These are phyloP conservation scores for Serripes groenlandicus DNA, from an alignment of 2,888 invertebrate species.

Conservation along the genomic window DNA sequence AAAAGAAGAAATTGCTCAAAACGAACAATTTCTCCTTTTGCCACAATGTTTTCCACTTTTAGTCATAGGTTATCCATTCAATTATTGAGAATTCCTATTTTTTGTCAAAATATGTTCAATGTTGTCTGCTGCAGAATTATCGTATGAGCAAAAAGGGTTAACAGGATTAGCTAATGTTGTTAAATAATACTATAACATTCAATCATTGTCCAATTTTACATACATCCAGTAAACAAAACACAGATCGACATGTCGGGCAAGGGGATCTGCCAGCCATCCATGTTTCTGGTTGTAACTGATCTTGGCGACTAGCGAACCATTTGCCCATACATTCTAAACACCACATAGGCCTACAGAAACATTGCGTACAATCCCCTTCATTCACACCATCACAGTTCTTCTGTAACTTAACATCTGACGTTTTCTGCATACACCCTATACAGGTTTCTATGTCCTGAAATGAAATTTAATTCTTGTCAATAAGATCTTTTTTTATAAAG, in stretches of 20 bases:
- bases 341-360: constrained; percentile 95
- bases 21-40: too few relatives aligned
- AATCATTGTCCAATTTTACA: too few relatives aligned
- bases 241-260: constrained; percentile 95
- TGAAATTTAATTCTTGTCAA: not conserved
- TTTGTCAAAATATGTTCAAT: too few relatives aligned
- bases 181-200: too few relatives aligned
- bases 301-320: constrained; percentile 93
- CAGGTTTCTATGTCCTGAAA: constrained; percentile 92
- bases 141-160: too few relatives aligned
- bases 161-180: too few relatives aligned
- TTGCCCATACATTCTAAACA: constrained; percentile 90
- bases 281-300: constrained; percentile 90
- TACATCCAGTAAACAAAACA: constrained; percentile 95
- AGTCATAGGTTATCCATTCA: too few relatives aligned
- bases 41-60: too few relatives aligned
- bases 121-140: too few relatives aligned
- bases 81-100: too few relatives aligned
- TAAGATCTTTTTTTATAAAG: too few relatives aligned
- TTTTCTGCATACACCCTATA: constrained; percentile 94
- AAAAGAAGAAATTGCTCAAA: too few relatives aligned
- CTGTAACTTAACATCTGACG: constrained; percentile 92
- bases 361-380: constrained; percentile 88
- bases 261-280: constrained; percentile 95
- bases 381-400: constrained; percentile 89